Evolutionary conservation across 2,888 invertebrate genomes (phyloP).

Genomic region (Cordilura impudica): DNA sequence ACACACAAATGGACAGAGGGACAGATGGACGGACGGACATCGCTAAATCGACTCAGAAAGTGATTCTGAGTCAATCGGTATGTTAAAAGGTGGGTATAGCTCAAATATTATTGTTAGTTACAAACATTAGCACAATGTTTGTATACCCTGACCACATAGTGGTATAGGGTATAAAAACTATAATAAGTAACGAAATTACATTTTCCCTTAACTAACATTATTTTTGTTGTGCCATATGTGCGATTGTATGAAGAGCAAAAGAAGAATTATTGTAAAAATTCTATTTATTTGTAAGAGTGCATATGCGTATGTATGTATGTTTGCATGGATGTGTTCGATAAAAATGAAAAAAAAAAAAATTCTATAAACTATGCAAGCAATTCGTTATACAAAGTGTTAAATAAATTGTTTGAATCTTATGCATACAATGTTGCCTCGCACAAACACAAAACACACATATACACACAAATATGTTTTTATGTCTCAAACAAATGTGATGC

Average conservation of each 20-base stretch:
- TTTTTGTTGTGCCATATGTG: background rate
- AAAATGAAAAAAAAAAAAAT: background rate
- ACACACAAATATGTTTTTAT: background rate
- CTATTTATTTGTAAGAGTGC: background rate
- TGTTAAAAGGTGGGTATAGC: no score
- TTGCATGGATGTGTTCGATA: no score
- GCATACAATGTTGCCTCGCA: background rate
- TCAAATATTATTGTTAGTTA: no score
- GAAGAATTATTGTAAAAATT: background rate
- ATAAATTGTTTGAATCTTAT: conserved; percentile 46
- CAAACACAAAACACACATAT: no score
- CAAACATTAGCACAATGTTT: no score
- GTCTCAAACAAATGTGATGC: conserved; percentile 6
- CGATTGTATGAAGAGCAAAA: background rate
- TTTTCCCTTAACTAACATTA: background rate
- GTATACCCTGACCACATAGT: no score
- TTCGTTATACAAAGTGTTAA: conserved; percentile 53
- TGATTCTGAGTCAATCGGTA: no score
- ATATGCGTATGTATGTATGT: no score
- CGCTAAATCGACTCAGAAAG: no score
- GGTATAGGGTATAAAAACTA: no score
- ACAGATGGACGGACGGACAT: no score
- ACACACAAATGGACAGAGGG: no score
- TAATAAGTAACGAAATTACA: background rate
- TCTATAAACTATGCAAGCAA: conserved; percentile 24